Conservation (phyloP, 1,140 invertebrate genomes). For the Pseudomyrmex cubaensis region DNA sequence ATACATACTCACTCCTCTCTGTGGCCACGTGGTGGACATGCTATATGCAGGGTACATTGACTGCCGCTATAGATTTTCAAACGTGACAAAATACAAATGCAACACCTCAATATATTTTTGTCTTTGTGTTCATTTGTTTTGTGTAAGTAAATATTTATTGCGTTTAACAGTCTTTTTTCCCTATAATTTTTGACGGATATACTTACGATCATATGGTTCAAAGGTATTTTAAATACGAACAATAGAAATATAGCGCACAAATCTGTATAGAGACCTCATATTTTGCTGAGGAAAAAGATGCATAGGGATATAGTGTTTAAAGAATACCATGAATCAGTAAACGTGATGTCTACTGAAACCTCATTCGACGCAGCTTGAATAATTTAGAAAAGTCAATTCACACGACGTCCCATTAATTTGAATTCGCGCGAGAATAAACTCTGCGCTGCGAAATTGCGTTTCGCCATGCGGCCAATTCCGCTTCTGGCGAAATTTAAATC, state of each 20-base stretch:
- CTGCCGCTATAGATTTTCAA: constrained; percentile 24
- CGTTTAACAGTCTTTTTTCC: not conserved
- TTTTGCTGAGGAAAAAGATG: constrained; percentile 15
- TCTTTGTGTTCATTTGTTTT: not conserved
- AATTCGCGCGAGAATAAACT: constrained; percentile 76
- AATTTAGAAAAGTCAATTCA: constrained; percentile 71
- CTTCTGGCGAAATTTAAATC: constrained; percentile 78
- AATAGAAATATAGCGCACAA: not conserved
- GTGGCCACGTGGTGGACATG: constrained; percentile 67
- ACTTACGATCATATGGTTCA: not conserved
- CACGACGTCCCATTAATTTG: constrained; percentile 77
- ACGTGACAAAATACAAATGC: constrained; percentile 20
- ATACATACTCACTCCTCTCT: constrained; percentile 70
- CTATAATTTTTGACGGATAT: not conserved
- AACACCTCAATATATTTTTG: constrained; percentile 32
- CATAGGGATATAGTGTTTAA: not conserved
- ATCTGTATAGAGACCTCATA: not conserved
- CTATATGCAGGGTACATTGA: constrained; percentile 46
- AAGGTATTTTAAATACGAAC: not conserved
- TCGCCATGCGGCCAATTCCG: constrained; percentile 76
- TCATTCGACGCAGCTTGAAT: constrained; percentile 58
- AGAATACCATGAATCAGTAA: constrained; percentile 46
- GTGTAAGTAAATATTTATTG: not conserved
- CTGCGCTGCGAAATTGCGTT: constrained; percentile 77
- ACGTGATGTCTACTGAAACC: constrained; percentile 59